Base-by-base conservation (phyloP, 2,113 vertebrate species). In the Charadrius vociferus region DNA sequence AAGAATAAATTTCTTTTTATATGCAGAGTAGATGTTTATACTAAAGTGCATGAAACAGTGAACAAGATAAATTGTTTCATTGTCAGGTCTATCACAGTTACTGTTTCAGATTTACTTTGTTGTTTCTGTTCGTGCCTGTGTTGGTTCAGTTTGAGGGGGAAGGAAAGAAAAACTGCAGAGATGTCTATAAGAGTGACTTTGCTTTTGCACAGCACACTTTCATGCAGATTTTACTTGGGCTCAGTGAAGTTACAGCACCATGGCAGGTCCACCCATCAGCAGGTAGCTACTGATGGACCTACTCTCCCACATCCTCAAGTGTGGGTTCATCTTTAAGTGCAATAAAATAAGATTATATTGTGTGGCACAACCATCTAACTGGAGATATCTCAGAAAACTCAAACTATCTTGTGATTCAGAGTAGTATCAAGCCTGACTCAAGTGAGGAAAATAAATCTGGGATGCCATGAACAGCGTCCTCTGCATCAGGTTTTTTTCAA, bases 201-300 rank as follows among this genome's bases (percentile, higher is more conserved):
- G 29, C 56, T 82, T 81, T 90, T 13, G 2, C 39, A 8, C 9
- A 53, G 30, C 14, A 36, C 16, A 1, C 11, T 82, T 79, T 34
- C 27, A 14, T 20, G 1, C 4, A 3, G 14, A 4, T 67, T 81
- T 78, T 45, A 30, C 5, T 5, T 59, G 13, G 14, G 11, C n/a
- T 66, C 5, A 15, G 27, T 49, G 67, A 65, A 58, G 21, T 59
- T 77, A 27, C 1, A 14, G 59, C 34, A 43, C 7, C 0, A 0
- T 55, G n/a, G 14, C 73, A 58, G 71, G 12, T 59, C 71, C 30
- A 41, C 24, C 65, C 58, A 45, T 37, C 56, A 65, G 18, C 37
- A 63, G 5, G 8, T 21, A 15, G 37, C 14, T 41, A n/a, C 49
- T 19, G 10, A 1, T 3, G 11, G 21, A 7, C 26, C 45, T 81